Evolutionary conservation across 2,888 invertebrate species (phyloP).

Genomic region (Cosmia pyralina): DNA sequence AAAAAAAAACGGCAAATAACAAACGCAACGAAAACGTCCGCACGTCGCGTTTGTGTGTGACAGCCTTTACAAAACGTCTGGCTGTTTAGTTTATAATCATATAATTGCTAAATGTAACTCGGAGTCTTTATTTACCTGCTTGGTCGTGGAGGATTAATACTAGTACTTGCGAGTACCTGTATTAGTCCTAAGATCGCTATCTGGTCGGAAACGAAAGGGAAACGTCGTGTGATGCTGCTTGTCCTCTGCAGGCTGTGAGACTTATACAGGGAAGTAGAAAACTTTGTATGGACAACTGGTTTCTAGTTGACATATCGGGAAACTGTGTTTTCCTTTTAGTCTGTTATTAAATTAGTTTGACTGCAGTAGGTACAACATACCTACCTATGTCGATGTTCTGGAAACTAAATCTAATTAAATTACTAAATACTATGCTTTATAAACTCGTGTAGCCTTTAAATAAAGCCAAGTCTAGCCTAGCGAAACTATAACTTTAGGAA

Average conservation of each 20-base stretch:
- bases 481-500: too few relatives aligned
- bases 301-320: not conserved
- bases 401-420: not conserved
- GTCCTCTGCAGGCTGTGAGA: constrained; percentile 18
- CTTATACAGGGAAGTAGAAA: constrained; percentile 25
- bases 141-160: constrained; percentile 37
- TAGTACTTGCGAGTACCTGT: constrained; percentile 16
- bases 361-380: not conserved
- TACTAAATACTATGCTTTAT: not conserved
- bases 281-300: constrained; percentile 26
- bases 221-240: constrained; percentile 29
- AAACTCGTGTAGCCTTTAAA: not conserved
- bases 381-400: not conserved
- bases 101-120: constrained; percentile 49
- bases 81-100: constrained; percentile 46
- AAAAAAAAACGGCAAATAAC: too few relatives aligned
- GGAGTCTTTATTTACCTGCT: constrained; percentile 20
- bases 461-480: not conserved
- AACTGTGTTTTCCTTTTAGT: constrained; percentile 7
- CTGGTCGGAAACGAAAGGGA: constrained; percentile 56
- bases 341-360: not conserved
- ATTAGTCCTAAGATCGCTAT: constrained; percentile 35
- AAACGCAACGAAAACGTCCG: not conserved
- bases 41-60: not conserved
- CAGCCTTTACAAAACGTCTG: not conserved